Base-by-base conservation (phyloP, 2,113 vertebrate genomes). In the Spilogale gracilis region DNA sequence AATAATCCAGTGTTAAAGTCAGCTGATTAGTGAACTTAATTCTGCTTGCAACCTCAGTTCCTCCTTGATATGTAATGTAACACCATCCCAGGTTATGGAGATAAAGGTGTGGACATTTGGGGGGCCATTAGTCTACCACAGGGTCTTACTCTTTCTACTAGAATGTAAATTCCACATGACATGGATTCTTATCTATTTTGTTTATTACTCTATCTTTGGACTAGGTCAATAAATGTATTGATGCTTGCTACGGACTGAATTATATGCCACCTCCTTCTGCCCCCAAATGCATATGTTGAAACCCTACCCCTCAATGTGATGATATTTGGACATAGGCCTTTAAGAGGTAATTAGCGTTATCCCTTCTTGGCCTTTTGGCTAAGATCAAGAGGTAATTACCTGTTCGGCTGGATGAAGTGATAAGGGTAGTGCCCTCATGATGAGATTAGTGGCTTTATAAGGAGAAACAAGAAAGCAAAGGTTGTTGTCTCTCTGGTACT, bases 11-110 rank as follows among this genome's bases (percentile, higher is more conserved):
- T 61, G 74, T 58, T 56, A 80, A 65, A n/a, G 8, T 69, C 65
- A 96, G 63, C 32, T 43, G 4, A 89, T 85, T 89, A 91, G 32
- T 43, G 80, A 95, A 11, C 63, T 56, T 83, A 87, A 73, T 87
- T 69, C 5, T 38, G 86, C 32, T 43, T 56, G 78, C 38, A 83
- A 45, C 8, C 8, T 25, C 25, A 50, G 27, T 88, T 85, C 2
- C 52, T 30, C 23, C 82, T 94, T 84, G 21, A 27, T 23, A 48
- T 23, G 16, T 27, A 81, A 60, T 23, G 6, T 79, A 82, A 71
- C 32, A 45, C 18, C n/a, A 3, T 38, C 76, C 67, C 20, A 88
- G 23, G 92, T 85, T 83, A 52, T 56, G 43, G 60, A 71, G 52
- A 92, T 93, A 20, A 76, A 69, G 27, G 43, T 45, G 27, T 63